Conservation (phyloP, 2,888 invertebrate genomes). For the Endotricha flammealis region DNA sequence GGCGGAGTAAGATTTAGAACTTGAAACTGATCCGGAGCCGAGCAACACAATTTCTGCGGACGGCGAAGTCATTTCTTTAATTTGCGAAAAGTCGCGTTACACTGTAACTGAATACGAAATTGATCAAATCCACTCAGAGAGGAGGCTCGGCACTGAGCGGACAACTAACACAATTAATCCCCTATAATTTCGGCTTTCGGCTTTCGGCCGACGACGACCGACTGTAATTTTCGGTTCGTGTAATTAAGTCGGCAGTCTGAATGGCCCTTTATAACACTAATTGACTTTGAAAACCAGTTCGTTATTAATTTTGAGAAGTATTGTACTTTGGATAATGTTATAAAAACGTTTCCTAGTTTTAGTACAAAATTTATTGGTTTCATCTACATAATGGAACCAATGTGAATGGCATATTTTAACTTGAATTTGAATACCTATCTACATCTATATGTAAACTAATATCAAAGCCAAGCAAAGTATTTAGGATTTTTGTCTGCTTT, state of each 20-base stretch:
- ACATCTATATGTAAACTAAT: too few relatives aligned
- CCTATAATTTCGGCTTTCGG: background rate
- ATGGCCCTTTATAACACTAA: slow-evolving; percentile 9
- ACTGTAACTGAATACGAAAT: background rate
- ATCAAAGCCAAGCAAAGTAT: too few relatives aligned
- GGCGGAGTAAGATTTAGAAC: too few relatives aligned
- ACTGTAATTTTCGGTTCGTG: slow-evolving; percentile 9
- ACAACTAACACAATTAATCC: background rate
- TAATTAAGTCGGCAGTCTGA: slow-evolving; percentile 8
- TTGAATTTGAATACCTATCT: too few relatives aligned
- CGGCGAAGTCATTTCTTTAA: too few relatives aligned
- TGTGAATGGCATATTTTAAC: too few relatives aligned
- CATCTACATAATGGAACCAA: too few relatives aligned
- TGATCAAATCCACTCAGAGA: background rate
- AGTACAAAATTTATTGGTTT: too few relatives aligned
- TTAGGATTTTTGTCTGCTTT: too few relatives aligned
- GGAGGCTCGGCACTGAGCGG: background rate
- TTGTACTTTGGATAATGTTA: background rate
- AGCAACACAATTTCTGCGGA: too few relatives aligned
- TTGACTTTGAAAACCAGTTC: slow-evolving; percentile 4
- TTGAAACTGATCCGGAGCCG: too few relatives aligned
- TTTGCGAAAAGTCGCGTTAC: background rate
- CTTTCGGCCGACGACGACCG: background rate
- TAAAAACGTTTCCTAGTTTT: too few relatives aligned
- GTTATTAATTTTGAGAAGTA: background rate